Evolutionary conservation across 2,888 invertebrate species (phyloP), one percentile per base, ranked within the genome.

Genomic region (Argynnis bischoffii): DNA sequence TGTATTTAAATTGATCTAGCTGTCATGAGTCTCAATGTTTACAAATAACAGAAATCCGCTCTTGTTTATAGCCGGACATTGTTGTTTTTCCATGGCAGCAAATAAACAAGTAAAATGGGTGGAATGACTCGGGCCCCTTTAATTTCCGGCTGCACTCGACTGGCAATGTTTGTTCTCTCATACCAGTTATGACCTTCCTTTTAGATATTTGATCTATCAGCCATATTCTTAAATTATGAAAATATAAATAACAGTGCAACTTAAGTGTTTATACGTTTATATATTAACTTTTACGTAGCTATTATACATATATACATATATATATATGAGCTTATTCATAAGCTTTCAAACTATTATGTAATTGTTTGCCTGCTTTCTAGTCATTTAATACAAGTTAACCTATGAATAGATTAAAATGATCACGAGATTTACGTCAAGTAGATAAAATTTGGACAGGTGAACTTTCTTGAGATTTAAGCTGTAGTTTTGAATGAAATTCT

Each of bases 121-220:
- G 82, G 81, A 80, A 80, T 78, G 75, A 77, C 77, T 65, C 78
- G 78, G 76, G 83, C 81, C 82, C 82, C 82, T 85, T 87, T 86
- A 87, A 87, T 87, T 86, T 87, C 87, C 87, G 85, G 80, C 77
- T 79, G 79, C 79, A 82, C 81, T 84, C 80, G 79, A 74, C 74
- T 74, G 63, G 26, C 53, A 47, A 51, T 59, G 65, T 60, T 60
- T 60, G 31, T 66, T 59, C 53, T 53, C 31, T 54, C 53, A 66
- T 59, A 66, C 81, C 80, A 81, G 81, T 69, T 51, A 79, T 81
- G 81, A 83, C 85, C 47, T 15, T 53, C 41, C 15, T 41, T n/a
- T 66, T 54, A 53, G 41, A 48, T 66, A 54, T 66, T 66, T 54
- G 59, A 66, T 41, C 31, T 60, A 41, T 18, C 46, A 57, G 26